phyloP scores from a whole-genome alignment of 2,888 invertebrate genomes.

The Lamellibrachia columna region DNA sequence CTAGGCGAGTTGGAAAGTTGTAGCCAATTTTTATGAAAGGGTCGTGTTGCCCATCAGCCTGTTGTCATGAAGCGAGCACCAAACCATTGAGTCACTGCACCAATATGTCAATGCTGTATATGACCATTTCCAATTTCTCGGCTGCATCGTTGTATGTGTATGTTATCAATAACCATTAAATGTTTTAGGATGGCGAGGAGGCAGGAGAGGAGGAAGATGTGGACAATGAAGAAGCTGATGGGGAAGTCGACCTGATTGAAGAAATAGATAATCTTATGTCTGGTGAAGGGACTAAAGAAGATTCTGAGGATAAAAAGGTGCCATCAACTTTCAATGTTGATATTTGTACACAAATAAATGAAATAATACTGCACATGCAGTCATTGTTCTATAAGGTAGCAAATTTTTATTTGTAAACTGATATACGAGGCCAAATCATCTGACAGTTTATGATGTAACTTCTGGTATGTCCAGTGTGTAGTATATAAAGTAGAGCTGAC shows the following conservation, averaged over 20 bases:
- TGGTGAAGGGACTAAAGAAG: not conserved
- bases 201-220: conserved; percentile 8
- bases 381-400: not conserved
- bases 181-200: conserved; percentile 18
- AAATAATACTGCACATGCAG: not conserved
- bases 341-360: not conserved
- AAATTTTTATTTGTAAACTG: not conserved
- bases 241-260: not conserved
- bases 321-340: not conserved
- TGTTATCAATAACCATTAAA: not conserved
- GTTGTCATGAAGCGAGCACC: too few relatives aligned
- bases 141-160: not conserved
- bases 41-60: too few relatives aligned
- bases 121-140: too few relatives aligned
- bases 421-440: not conserved
- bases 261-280: not conserved
- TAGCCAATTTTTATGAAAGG: too few relatives aligned
- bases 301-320: conserved; percentile 6
- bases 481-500: too few relatives aligned
- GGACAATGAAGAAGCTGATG: conserved; percentile 13
- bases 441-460: too few relatives aligned
- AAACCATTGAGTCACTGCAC: too few relatives aligned
- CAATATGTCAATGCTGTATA: too few relatives aligned
- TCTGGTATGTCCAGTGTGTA: too few relatives aligned
- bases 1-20: too few relatives aligned